Evolutionary conservation across 1,140 invertebrate genomes (phyloP), one percentile per base, ranked within the genome.

Genomic region (Vanessa tameamea): DNA sequence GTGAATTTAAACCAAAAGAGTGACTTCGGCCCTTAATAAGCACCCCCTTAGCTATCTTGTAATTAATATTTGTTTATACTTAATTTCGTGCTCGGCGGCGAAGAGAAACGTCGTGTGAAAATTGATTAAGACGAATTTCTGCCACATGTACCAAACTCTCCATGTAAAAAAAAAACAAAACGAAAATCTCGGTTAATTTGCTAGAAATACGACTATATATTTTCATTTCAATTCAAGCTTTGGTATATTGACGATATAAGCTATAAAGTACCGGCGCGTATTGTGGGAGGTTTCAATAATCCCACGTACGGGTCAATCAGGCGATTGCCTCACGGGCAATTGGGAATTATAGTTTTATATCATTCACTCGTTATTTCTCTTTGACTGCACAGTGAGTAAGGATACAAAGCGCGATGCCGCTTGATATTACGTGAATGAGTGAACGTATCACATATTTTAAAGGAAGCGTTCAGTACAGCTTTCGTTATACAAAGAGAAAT

Each of bases 281-380:
- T 59, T 59, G 55, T 59, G 55, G 55, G 23, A 26, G 65, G 20
- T 75, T 75, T 75, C 67, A 75, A 75, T 75, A 71, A 71, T 71
- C 64, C 64, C 73, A 43, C 64, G 61, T 26, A 26, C 67, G 47
- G 67, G 68, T 71, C 68, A 71, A 70, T 75, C 73, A 67, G 68
- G 31, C 64, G 73, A 70, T 37, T 75, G 73, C 64, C 68, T 64
- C 68, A 71, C 73, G 64, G 64, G 73, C 68, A 55, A 75, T 75
- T 75, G 64, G 63, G 50, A 66, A 69, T 53, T 64, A 70, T 70
- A 51, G 67, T 55, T 67, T 61, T 73, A 66, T 61, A 67, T 65
- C 72, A 37, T 50, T 23, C 72, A 64, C 64, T 73, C 65, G 53
- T 67, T 57, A 72, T 57, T 73, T 37, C 51, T 64, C 72, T 73